phyloP scores from a whole-genome alignment of 2,797 vertebrate species.

The Molossus molossus region DNA sequence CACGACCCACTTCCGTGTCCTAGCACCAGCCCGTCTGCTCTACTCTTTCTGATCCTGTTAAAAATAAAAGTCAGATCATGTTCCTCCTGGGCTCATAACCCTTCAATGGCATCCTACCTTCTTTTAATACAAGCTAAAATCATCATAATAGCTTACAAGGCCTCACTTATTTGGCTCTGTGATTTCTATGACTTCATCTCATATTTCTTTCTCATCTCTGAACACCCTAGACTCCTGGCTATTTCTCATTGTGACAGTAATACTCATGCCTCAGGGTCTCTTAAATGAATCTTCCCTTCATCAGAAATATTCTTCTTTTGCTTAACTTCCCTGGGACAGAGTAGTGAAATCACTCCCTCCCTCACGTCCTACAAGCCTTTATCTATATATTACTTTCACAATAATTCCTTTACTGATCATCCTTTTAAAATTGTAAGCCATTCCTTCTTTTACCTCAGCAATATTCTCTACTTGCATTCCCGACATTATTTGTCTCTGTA shows the following conservation, averaged over 20 bases:
- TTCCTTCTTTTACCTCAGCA: background rate
- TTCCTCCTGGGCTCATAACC: background rate
- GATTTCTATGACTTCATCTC: background rate
- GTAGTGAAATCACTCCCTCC: background rate
- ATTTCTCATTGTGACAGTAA: background rate
- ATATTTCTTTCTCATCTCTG: background rate
- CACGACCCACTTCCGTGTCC: background rate
- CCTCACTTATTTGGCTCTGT: background rate
- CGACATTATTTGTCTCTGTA: background rate
- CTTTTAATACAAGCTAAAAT: background rate
- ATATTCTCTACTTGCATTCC: background rate
- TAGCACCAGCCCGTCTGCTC: background rate
- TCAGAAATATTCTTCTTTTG: background rate
- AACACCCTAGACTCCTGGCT: background rate
- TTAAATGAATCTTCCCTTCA: background rate
- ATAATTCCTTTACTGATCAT: background rate
- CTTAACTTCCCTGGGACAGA: background rate
- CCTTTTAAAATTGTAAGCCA: background rate
- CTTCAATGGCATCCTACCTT: background rate
- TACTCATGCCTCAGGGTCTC: background rate
- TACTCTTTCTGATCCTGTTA: background rate
- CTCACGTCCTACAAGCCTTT: background rate
- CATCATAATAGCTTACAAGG: background rate
- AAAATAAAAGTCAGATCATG: background rate
- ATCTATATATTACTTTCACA: background rate